Percentiles rank a stretch among this genome's conserved stretches.
Evolutionary conservation across 2,797 vertebrate species (phyloP).

Genomic region (Halcyon badia): DNA sequence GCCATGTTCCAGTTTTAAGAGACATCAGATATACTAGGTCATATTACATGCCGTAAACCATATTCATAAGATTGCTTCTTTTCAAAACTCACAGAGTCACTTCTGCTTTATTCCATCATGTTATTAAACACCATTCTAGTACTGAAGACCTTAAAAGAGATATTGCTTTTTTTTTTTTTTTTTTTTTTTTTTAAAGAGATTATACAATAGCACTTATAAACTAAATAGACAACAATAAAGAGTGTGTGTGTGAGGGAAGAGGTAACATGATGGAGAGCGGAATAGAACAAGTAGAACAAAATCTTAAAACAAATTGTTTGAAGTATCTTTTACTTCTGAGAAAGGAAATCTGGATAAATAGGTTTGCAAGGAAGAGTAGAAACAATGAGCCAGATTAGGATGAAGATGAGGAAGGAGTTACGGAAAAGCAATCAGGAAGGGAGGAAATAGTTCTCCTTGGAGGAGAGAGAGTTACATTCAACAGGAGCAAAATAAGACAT

Average conservation of each 20-base stretch:
- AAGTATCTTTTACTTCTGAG: neutral
- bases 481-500: neutral
- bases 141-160: neutral
- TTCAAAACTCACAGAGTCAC: neutral
- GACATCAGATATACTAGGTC: neutral
- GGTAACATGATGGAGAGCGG: neutral
- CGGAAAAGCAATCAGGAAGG: neutral
- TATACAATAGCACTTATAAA: neutral
- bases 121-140: neutral
- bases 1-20: neutral
- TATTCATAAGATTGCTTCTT: neutral
- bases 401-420: neutral
- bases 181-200: too few species aligned
- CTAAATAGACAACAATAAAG: neutral
- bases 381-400: neutral
- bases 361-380: neutral
- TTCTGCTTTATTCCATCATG: neutral
- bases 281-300: neutral
- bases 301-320: neutral
- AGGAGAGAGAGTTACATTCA: neutral
- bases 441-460: neutral
- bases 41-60: neutral
- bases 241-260: neutral
- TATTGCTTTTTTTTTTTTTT: too few species aligned
- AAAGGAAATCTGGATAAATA: neutral